These are phyloP conservation scores for Agonopterix subpropinquella DNA, from an alignment of 2,888 invertebrate species.

Conservation along the genomic window DNA sequence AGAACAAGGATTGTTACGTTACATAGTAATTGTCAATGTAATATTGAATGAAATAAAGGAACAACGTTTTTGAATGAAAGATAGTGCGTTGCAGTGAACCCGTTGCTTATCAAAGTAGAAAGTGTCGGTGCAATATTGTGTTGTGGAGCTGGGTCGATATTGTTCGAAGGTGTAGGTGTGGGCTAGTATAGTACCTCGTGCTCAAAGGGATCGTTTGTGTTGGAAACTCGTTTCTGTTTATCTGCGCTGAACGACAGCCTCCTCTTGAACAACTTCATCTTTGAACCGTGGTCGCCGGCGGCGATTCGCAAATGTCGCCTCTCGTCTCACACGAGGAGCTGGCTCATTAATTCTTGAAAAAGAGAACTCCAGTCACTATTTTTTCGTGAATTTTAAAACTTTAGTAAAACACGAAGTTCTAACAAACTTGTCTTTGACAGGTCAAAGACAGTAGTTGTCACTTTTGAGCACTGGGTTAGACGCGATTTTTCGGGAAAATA, in stretches of 20 bases:
- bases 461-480: conserved; percentile 26
- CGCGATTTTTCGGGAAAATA: conserved; percentile 38
- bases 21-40: neutral
- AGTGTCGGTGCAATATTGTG: conserved; percentile 6
- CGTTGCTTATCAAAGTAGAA: conserved; percentile 5
- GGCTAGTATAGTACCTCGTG: conserved; percentile 61
- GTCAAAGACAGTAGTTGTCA: conserved; percentile 35
- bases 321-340: conserved; percentile 27
- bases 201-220: conserved; percentile 64
- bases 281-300: conserved; percentile 29
- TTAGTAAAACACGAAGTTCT: conserved; percentile 10
- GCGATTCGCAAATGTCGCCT: conserved; percentile 35
- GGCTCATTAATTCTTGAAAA: conserved; percentile 30
- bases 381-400: conserved; percentile 9
- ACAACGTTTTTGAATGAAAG: neutral
- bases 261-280: conserved; percentile 72
- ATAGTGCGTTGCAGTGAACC: neutral
- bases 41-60: neutral
- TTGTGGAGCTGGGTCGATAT: conserved; percentile 4
- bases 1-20: conserved; percentile 4
- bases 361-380: conserved; percentile 11
- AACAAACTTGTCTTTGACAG: conserved; percentile 30
- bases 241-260: conserved; percentile 68
- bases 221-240: conserved; percentile 66
- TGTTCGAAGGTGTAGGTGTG: conserved; percentile 16